A percentile compares a stretch with the other conserved stretches of the same genome.
phyloP scores from a whole-genome alignment of 2,797 vertebrate genomes.

The Vespertilio murinus region DNA sequence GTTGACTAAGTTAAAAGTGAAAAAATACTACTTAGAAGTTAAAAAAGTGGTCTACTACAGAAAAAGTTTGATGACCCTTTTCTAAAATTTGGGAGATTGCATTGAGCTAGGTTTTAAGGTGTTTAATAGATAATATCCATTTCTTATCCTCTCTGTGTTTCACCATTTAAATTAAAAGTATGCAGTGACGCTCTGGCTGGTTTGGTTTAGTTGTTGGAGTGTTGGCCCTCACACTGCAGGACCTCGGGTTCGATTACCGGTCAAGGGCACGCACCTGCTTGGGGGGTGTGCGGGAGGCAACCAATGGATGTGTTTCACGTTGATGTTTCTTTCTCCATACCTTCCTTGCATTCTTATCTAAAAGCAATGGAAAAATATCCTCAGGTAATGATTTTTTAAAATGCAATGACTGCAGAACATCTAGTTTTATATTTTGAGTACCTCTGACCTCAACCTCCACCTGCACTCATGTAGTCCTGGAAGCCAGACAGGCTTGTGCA shows the following conservation, averaged over 20 bases:
- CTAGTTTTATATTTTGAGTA: neutral
- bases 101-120: neutral
- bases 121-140: neutral
- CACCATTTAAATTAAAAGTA: conserved; percentile 21
- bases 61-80: neutral
- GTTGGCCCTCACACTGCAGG: no score
- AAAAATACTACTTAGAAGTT: neutral
- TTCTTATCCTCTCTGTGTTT: neutral
- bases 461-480: neutral
- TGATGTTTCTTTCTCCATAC: no score
- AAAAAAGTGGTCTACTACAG: neutral
- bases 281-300: no score
- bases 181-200: neutral
- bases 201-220: no score
- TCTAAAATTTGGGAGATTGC: neutral
- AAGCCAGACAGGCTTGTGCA: neutral
- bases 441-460: neutral
- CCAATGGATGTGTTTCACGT: no score
- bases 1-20: neutral
- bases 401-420: neutral
- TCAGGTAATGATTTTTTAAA: no score
- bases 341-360: no score
- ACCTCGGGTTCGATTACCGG: no score
- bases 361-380: no score
- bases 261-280: no score